phyloP scores from a whole-genome alignment of 2,888 invertebrate genomes.

The Vannuccia rotundouncinata region DNA sequence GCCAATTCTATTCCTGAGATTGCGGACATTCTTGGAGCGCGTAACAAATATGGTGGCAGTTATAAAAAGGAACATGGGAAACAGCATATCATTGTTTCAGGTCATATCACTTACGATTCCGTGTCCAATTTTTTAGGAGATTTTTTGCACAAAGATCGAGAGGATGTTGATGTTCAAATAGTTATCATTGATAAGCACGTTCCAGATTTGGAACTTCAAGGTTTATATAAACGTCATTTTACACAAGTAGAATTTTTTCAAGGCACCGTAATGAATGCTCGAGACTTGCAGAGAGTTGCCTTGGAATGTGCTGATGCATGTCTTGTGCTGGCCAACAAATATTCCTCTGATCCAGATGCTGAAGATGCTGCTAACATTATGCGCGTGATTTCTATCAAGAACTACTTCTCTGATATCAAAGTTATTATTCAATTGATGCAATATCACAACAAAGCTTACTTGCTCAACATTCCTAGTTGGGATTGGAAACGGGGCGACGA shows the following conservation, averaged over 20 bases:
- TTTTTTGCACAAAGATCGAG: slow-evolving; percentile 98
- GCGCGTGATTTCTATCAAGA: slow-evolving; percentile 99
- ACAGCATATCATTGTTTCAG: slow-evolving; percentile 99
- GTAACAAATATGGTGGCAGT: slow-evolving; percentile 98
- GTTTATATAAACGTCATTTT: slow-evolving; percentile 99
- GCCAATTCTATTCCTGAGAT: slow-evolving; percentile 99
- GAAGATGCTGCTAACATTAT: slow-evolving; percentile 99
- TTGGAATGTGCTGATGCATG: slow-evolving; percentile 89
- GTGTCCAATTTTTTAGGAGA: slow-evolving; percentile 99
- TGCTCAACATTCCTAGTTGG: slow-evolving; percentile 99
- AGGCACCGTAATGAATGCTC: slow-evolving; percentile 99
- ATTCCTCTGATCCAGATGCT: slow-evolving; percentile 98
- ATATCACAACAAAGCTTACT: slow-evolving; percentile 99
- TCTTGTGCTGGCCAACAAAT: slow-evolving; percentile 97
- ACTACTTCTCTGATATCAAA: slow-evolving; percentile 97
- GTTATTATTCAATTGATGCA: slow-evolving; percentile 99
- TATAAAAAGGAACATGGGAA: slow-evolving; percentile 99
- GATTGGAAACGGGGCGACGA: slow-evolving; percentile 99
- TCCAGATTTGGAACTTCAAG: slow-evolving; percentile 99
- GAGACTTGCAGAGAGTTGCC: slow-evolving; percentile 91
- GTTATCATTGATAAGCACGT: slow-evolving; percentile 97
- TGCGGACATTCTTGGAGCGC: slow-evolving; percentile 97
- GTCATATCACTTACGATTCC: slow-evolving; percentile 99
- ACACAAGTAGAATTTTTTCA: slow-evolving; percentile 88
- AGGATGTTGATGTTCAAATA: slow-evolving; percentile 98